Conservation (phyloP, 2,888 invertebrate species). For the Catocala fraxini region DNA sequence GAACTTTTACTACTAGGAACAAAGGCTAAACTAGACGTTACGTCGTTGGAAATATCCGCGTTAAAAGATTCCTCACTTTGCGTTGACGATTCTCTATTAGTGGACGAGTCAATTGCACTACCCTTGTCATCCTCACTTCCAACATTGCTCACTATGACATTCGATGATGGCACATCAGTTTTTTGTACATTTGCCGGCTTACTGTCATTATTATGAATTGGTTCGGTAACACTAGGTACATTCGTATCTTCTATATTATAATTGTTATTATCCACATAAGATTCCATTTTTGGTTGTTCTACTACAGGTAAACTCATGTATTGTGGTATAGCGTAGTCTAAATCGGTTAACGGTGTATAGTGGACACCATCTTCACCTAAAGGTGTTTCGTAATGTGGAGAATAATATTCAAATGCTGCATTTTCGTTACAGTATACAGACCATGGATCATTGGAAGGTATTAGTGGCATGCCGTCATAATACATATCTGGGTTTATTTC, state of each 20-base stretch:
- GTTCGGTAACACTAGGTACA: constrained; percentile 46
- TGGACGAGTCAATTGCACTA: constrained; percentile 55
- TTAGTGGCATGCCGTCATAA: constrained; percentile 76
- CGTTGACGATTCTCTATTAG: constrained; percentile 70
- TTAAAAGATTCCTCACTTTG: constrained; percentile 79
- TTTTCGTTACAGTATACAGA: constrained; percentile 73
- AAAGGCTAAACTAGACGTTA: constrained; percentile 84
- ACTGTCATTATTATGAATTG: constrained; percentile 51
- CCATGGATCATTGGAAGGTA: constrained; percentile 83
- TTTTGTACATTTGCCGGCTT: constrained; percentile 43
- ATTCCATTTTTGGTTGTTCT: constrained; percentile 66
- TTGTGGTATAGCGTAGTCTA: constrained; percentile 81
- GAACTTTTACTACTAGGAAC: constrained; percentile 82
- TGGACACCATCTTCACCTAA: constrained; percentile 68
- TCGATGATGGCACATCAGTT: constrained; percentile 40
- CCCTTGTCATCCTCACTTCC: constrained; percentile 67
- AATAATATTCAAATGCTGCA: constrained; percentile 74
- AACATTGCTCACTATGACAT: constrained; percentile 55
- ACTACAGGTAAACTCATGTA: constrained; percentile 78
- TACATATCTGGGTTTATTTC: constrained; percentile 71
- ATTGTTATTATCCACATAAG: constrained; percentile 51
- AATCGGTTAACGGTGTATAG: constrained; percentile 79
- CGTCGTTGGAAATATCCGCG: constrained; percentile 80
- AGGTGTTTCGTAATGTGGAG: constrained; percentile 72
- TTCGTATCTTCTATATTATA: constrained; percentile 44